A percentile compares a stretch with the other conserved stretches of the same genome.
Evolutionary conservation across 2,888 invertebrate species (phyloP).

Genomic region (Amiota minor): DNA sequence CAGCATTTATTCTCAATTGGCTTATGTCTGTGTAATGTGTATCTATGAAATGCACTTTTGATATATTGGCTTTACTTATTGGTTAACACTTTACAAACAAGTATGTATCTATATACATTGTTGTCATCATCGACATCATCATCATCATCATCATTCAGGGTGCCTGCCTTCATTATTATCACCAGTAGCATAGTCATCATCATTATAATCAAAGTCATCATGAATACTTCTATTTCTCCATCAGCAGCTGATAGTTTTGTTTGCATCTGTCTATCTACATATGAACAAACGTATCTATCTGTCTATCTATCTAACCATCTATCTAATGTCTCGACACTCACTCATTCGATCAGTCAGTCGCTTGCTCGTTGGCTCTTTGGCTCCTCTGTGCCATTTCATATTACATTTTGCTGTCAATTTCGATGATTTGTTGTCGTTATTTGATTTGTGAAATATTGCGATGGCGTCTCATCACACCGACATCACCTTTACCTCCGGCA

Average conservation of each 20-base stretch:
- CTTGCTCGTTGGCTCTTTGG: not conserved
- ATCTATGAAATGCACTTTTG: conserved; percentile 58
- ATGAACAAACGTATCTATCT: not conserved
- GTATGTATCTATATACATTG: conserved; percentile 6
- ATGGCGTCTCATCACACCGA: not conserved
- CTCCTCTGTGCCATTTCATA: not conserved
- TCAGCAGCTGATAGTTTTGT: conserved; percentile 9
- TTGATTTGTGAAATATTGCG: conserved; percentile 28
- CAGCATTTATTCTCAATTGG: conserved; percentile 38
- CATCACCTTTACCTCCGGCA: not conserved
- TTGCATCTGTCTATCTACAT: not conserved
- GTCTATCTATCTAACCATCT: not conserved
- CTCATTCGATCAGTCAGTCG: too few species aligned
- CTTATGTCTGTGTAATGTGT: conserved; percentile 32
- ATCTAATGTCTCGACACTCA: not conserved
- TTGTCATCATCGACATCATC: not conserved
- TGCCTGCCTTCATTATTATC: not conserved
- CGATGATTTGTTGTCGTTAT: conserved; percentile 27
- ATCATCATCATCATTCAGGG: not conserved
- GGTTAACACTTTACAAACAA: not conserved
- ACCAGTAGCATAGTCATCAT: conserved; percentile 9
- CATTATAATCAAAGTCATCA: not conserved
- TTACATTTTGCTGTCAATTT: conserved; percentile 23
- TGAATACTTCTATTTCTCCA: conserved; percentile 3
- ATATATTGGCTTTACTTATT: conserved; percentile 40